Base-by-base conservation (phyloP, 2,797 vertebrate genomes). In the Xenentodon cancila region DNA sequence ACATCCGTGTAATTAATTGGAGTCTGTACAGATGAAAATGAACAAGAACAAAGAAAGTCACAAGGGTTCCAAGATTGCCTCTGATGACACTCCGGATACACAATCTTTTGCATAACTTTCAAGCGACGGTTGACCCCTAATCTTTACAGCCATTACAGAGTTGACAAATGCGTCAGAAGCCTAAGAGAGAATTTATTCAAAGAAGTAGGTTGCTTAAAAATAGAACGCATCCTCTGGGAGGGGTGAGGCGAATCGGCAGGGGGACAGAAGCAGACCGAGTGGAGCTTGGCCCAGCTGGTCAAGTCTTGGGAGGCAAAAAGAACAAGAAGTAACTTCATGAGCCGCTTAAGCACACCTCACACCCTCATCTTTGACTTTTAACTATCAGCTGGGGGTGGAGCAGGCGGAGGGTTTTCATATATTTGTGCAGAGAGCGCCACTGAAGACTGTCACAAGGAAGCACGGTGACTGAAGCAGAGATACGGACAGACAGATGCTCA, bases 201-300 rank as follows among this genome's bases (percentile, higher is more conserved):
- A 90, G 86, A 94, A 94, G 80, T 94, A 92, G 93, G 93, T 91
- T 93, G 88, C 70, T 75, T 92, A 93, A 89, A 94, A 93, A 94
- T 94, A 94, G 92, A 84, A 85, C 73, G 50, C 62, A 53, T 90
- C 91, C 87, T 59, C 60, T 68, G 89, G 92, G 90, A 92, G 75
- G 72, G 79, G 45, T 61, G 54, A 76, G 54, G 69, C 83, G 75
- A 82, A 86, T 80, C 82, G 47, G 65, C 20, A 56, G 66, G 79
- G 83, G 86, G 84, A 87, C 77, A 49, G 79, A 78, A 61, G 63
- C 69, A 84, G 73, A 69, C 54, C 62, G 69, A 81, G 75, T 53
- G 0, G 50, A 79, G 66, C 2, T 27, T 44, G 66, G 68, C 68
- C 77, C 68, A 73, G 79, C 80, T 84, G 88, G 84, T 87, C 82